Base-by-base conservation (phyloP, 2,113 vertebrate species). In the Conger conger region DNA sequence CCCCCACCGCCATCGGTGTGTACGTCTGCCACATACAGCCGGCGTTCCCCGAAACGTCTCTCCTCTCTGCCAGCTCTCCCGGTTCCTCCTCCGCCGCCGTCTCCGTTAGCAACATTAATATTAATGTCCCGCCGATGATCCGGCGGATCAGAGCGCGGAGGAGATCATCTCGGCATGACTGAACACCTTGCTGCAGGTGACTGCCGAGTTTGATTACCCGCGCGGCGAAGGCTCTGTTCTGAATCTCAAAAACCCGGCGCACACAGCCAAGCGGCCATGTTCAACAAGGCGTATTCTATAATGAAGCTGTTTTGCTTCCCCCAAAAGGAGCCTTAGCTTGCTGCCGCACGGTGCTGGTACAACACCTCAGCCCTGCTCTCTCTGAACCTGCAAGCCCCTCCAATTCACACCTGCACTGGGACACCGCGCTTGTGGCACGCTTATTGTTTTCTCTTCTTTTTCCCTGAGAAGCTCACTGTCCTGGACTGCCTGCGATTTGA, bases 141-240 rank as follows among this genome's bases (percentile, higher is more conserved):
- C 82, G 38, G 86, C 89, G 90, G 92, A 93, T 93, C 91, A 88
- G 89, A 90, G 90, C 76, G 40, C 63, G 76, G 86, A 82, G 88
- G 89, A 92, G 91, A 85, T 87, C 38, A 82, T 88, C 89, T 86
- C 91, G 90, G 91, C 91, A 84, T 90, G 92, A 88, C 38, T 83
- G 89, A 91, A 85, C 93, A 95, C 94, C 95, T 94, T 92, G 90
- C 93, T 94, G 93, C 85, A 93, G 93, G 92, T 94, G 88, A 90
- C 92, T 93, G 92, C 93, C 93, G 84, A 89, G 23, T 93, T 88
- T 90, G 90, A 94, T 94, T 93, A 93, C 84, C 13, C 81, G 73
- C 90, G 88, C 90, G 92, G 92, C 91, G 91, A 93, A 92, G 91
- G 85, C 27, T 60, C 42, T 83, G 80, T 85, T 85, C 60, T 57